These are phyloP conservation scores for Tipula unca DNA, from an alignment of 2,888 invertebrate species.

Conservation along the genomic window DNA sequence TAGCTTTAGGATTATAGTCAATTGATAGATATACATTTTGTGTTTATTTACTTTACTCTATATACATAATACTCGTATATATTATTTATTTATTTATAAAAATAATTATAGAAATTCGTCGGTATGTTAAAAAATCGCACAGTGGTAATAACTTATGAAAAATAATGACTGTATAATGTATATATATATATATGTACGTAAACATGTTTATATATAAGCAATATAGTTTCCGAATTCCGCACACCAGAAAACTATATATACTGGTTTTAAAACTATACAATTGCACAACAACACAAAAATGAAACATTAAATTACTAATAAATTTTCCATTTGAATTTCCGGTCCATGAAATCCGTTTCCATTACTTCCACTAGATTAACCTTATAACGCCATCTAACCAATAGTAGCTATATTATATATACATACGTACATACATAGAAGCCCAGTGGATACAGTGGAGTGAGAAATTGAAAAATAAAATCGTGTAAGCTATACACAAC, in stretches of 20 bases:
- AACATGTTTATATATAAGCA: no score
- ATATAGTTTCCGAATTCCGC: neutral
- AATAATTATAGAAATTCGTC: no score
- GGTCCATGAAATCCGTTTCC: conserved; percentile 42
- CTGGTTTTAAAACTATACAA: neutral
- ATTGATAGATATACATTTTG: neutral
- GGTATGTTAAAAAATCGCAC: neutral
- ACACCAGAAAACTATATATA: neutral
- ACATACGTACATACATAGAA: neutral
- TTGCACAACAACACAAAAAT: neutral
- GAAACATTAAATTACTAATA: conserved; percentile 22
- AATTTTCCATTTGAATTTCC: conserved; percentile 34
- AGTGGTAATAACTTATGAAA: neutral
- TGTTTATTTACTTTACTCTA: neutral
- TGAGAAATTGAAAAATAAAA: conserved; percentile 20
- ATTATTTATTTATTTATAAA: no score
- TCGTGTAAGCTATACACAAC: neutral
- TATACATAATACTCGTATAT: neutral
- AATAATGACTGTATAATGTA: neutral
- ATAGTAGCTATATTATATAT: conserved; percentile 31
- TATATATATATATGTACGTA: neutral
- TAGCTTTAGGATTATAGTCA: neutral
- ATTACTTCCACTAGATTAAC: conserved; percentile 44
- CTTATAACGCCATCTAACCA: conserved; percentile 38
- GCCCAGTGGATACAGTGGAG: conserved; percentile 21